phyloP scores from a whole-genome alignment of 2,888 invertebrate species.

The Endotricha flammealis region DNA sequence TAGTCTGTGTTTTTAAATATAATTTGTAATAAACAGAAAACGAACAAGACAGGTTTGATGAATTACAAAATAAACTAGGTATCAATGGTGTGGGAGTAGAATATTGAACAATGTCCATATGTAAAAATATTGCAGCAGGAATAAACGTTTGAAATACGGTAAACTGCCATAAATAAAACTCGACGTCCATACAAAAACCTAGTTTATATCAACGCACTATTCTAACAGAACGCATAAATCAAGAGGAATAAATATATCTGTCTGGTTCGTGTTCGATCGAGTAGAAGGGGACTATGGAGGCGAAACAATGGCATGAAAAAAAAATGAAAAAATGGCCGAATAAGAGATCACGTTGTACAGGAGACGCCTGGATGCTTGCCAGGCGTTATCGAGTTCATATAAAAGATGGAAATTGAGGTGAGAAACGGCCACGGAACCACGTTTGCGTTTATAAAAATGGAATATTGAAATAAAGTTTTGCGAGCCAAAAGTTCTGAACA shows the following conservation, averaged over 20 bases:
- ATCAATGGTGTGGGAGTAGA: too few relatives aligned
- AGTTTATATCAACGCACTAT: neutral
- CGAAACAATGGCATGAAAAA: neutral
- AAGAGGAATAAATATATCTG: neutral
- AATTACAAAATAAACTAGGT: too few relatives aligned
- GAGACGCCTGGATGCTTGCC: slow-evolving; percentile 50
- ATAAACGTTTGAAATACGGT: neutral
- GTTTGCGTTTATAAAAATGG: slow-evolving; percentile 6
- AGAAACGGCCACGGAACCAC: slow-evolving; percentile 34
- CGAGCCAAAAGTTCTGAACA: neutral
- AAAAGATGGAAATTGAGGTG: slow-evolving; percentile 64
- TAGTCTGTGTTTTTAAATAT: too few relatives aligned
- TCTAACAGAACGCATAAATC: neutral
- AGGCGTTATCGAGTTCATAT: slow-evolving; percentile 63
- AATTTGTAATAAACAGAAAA: too few relatives aligned
- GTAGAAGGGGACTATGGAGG: neutral
- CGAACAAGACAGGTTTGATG: too few relatives aligned
- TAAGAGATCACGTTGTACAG: slow-evolving; percentile 25
- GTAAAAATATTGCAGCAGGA: too few relatives aligned
- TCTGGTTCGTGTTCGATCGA: neutral
- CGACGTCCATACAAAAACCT: neutral
- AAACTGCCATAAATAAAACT: neutral
- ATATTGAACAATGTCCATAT: too few relatives aligned
- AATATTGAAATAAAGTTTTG: slow-evolving; percentile 3
- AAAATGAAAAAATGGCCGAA: slow-evolving; percentile 16